A percentile compares a stretch with the other conserved stretches of the same genome.
These are phyloP conservation scores for Notarius quadriscutis DNA, from an alignment of 2,113 vertebrate species.

Conservation along the genomic window DNA sequence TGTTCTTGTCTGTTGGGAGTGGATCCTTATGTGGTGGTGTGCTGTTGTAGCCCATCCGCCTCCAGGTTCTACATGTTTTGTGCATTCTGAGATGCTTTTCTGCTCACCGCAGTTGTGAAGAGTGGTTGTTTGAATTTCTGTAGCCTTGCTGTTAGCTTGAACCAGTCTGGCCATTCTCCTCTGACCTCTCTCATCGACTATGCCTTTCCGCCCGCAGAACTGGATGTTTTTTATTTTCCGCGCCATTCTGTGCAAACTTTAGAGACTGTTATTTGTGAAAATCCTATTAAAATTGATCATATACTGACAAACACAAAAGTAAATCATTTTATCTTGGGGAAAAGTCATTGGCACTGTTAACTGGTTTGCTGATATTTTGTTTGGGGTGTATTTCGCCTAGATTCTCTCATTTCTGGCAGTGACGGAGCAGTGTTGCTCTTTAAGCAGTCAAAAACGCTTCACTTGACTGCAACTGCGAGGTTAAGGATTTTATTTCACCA, in stretches of 20 bases:
- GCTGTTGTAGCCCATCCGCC: not conserved
- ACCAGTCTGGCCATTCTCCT: too few relatives aligned
- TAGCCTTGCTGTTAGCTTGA: too few relatives aligned
- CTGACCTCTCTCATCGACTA: too few relatives aligned
- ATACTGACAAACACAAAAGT: too few relatives aligned
- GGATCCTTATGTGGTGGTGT: not conserved
- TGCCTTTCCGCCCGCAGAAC: too few relatives aligned
- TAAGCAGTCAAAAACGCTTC: not conserved
- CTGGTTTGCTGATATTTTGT: not conserved
- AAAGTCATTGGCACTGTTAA: not conserved
- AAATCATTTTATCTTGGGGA: not conserved
- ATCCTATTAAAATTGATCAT: not conserved
- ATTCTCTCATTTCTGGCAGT: not conserved
- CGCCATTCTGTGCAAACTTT: not conserved
- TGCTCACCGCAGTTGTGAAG: too few relatives aligned
- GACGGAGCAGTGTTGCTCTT: not conserved
- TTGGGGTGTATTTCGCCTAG: too few relatives aligned
- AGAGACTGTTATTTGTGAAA: not conserved
- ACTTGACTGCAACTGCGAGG: not conserved
- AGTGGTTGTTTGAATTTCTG: too few relatives aligned
- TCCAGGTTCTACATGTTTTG: not conserved
- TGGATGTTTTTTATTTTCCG: too few relatives aligned
- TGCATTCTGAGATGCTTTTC: too few relatives aligned
- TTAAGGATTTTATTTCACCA: not conserved
- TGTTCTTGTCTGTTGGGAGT: not conserved